Evolutionary conservation across 2,113 vertebrate genomes (phyloP), one percentile per base, ranked within the genome.

Genomic region (Bombycilla garrulus): DNA sequence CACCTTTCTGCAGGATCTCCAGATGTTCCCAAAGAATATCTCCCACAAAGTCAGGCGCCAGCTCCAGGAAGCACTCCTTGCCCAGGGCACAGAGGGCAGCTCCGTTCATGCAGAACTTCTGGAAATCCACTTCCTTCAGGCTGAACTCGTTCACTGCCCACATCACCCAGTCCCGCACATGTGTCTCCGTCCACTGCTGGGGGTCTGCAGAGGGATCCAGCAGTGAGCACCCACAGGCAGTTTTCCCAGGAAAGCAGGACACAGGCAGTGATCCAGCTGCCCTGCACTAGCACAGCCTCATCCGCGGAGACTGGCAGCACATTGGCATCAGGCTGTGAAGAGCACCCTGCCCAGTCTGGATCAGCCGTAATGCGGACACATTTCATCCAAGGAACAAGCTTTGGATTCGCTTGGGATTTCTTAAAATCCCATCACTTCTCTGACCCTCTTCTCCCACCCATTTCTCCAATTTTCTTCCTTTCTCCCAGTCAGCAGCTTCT

Each of bases 1-100:
- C 97, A 99, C 99, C 99, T 99, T 99, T 99, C 97, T 99, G 99
- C 97, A 99, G 97, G 98, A 99, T 99, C 97, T 99, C 99, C 95
- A 99, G 97, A 83, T 99, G 99, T 57, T 99, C 99, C 99, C 99
- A 99, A 21, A 99, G 98, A 97, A 99, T 99, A 92, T 99, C 99
- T 33, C 99, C 99, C 81, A 99, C 99, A 90, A 99, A 99, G 97
- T 99, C 99, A 3, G 99, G 99, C 0, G 99, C 99, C 90, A 99
- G 97, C 96, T 99, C 99, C 15, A 99, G 98, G 97, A 99, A 99
- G 94, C 99, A 98, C 36, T 99, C 99, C 96, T 99, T 99, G 42
- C 99, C 99, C 97, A 99, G 98, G 0, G 98, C 99, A 3, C 99
- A 99, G 82, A 99, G 98, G 51, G 95, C 98, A 73, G 99, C 99